Base-by-base conservation (phyloP, 2,797 vertebrate genomes). In the Silurus aristotelis region DNA sequence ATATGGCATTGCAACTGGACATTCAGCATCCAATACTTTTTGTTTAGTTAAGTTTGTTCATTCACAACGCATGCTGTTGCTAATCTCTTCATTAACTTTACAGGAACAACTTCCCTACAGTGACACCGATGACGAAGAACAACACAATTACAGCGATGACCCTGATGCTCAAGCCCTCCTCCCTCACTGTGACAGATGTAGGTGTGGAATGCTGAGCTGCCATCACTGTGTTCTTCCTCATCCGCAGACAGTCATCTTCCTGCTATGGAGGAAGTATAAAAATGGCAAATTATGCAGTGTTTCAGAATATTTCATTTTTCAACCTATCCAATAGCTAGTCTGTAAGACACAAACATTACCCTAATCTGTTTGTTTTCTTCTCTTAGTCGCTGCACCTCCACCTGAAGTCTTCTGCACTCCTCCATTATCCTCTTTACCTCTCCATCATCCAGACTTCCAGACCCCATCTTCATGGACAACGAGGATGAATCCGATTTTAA, bases 391-490 rank as follows among this genome's bases (percentile, higher is more conserved):
- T 99, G 98, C 87, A 99, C 95, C 92, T 99, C 98, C 87, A 95
- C 93, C 92, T 99, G 98, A 95, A 99, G 96, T 94, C 97, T 95
- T 96, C 97, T 98, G 90, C 97, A 98, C 71, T 99, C 98, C 88
- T 99, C 98, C 97, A 98, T 96, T 93, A 99, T 95, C 94, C 96
- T 98, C 95, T 97, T 98, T 85, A 97, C 96, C 92, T 99, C 98
- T 1, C 94, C 91, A 71, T 99, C 97, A 88, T 99, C 98, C 88
- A 98, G 92, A 92, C 96, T 96, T 7, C 48, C 48, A 90, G 97
- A 96, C 95, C 96, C 88, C 85, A 97, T 95, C 94, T 99, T 99
- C 55, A 89, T 82, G 89, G 96, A 95, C 93, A 96, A 95, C 61
- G 92, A 86, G 82, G 97, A 96, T 61, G 96, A 95, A 92, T 99